Evolutionary conservation across 2,888 invertebrate genomes (phyloP).

Genomic region (Agriopis aurantiaria): DNA sequence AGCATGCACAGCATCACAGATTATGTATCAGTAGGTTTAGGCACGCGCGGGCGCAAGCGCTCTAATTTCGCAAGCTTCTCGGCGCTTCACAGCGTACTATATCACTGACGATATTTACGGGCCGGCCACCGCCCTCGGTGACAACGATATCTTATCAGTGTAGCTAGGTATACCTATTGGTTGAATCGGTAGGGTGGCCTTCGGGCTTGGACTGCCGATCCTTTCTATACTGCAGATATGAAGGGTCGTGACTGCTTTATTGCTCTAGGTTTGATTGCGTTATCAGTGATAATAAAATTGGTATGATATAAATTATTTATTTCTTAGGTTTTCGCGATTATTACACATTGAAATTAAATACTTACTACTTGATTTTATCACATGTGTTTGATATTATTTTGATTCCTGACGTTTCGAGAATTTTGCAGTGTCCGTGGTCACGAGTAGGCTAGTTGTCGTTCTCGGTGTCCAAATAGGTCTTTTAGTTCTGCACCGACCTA

Average conservation of each 20-base stretch:
- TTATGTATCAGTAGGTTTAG: constrained; percentile 25
- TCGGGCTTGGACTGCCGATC: constrained; percentile 52
- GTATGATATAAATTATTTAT: too few relatives aligned
- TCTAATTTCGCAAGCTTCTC: constrained; percentile 79
- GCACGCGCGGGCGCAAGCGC: constrained; percentile 67
- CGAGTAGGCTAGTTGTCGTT: too few relatives aligned
- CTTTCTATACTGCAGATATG: constrained; percentile 35
- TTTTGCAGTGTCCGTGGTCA: too few relatives aligned
- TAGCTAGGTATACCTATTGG: constrained; percentile 72
- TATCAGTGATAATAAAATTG: constrained; percentile 5
- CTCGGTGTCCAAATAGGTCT: too few relatives aligned
- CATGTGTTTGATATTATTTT: too few relatives aligned
- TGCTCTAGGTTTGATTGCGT: constrained; percentile 30
- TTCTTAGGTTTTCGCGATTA: too few relatives aligned
- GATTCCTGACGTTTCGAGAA: too few relatives aligned
- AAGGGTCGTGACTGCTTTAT: constrained; percentile 43
- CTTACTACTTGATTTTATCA: too few relatives aligned
- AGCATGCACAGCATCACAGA: neutral
- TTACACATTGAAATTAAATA: too few relatives aligned
- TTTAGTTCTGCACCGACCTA: too few relatives aligned
- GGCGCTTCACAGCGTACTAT: constrained; percentile 33
- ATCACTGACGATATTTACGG: constrained; percentile 75
- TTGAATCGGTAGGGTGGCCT: constrained; percentile 70
- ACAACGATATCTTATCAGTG: constrained; percentile 85
- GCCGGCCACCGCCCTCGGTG: constrained; percentile 76